Base-by-base conservation (phyloP, 2,797 vertebrate species). In the Diplodus sargus region DNA sequence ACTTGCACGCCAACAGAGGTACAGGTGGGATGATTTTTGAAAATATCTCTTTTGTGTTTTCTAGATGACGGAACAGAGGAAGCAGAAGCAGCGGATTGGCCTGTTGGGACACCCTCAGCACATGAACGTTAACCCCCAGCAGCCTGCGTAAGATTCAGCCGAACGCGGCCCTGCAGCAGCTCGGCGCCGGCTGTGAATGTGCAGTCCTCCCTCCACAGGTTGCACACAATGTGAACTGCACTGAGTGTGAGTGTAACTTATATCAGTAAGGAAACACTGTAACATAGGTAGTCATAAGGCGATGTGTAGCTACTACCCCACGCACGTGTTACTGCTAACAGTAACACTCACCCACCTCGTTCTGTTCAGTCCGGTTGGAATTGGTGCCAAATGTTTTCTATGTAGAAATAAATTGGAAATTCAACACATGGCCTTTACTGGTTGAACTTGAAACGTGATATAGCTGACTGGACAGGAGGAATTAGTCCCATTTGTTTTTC, bases 21-120 rank as follows among this genome's bases (percentile, higher is more conserved):
- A 67, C 58, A 52, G 60, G 70, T 81, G 56, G 92, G 94, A 80
- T 49, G 49, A 51, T 58, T 14, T 73, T 20, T 54, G n/a, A 30
- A 77, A 54, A 15, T 10, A 0, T 74, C 8, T 67, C 15, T 63
- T 66, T 52, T 81, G 10, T 84, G 71, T 83, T 89, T 39, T 39
- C 39, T 95, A 99, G 98, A 99, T 99, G 98, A 99, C 98, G 1
- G 98, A 99, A 82, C 98, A 99, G 93, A 97, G 98, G 94, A 99
- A 99, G 93, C 98, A 99, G 95, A 99, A 99, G 90, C 98, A 99
- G 91, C 95, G 98, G 78, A 99, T 99, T 5, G 98, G 98, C 18
- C 96, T 99, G 77, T 87, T 99, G 67, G 98, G 96, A 75, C 98
- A 99, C 93, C 97, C 98, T 82, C 96, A 97, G 49, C 97, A 99